These are phyloP conservation scores for Phyto melanocephala DNA, from an alignment of 2,888 invertebrate species.

Conservation along the genomic window DNA sequence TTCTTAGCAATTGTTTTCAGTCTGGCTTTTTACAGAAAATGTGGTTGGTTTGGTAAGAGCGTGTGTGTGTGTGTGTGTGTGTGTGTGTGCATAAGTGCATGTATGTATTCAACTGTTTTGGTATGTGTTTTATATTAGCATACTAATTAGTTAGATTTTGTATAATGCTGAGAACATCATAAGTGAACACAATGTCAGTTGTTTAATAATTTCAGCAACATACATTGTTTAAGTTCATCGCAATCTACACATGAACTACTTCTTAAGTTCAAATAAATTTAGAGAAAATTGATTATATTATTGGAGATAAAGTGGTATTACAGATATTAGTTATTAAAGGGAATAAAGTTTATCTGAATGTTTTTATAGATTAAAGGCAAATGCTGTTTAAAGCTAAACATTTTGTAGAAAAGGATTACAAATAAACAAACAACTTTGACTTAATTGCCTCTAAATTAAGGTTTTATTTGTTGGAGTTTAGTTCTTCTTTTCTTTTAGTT, in stretches of 20 bases:
- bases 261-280: neutral
- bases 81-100: neutral
- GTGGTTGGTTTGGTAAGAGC: neutral
- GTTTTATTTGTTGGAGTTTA: too few species aligned
- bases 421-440: too few species aligned
- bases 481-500: too few species aligned
- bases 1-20: conserved; percentile 28
- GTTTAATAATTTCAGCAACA: conserved; percentile 11
- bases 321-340: too few species aligned
- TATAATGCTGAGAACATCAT: conserved; percentile 35
- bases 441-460: too few species aligned
- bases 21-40: neutral
- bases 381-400: too few species aligned
- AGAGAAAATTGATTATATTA: conserved; percentile 10
- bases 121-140: conserved; percentile 43
- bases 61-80: neutral
- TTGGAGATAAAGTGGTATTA: neutral
- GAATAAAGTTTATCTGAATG: too few species aligned
- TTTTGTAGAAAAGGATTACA: too few species aligned
- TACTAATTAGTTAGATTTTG: conserved; percentile 54
- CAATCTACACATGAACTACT: neutral
- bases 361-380: too few species aligned
- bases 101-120: neutral
- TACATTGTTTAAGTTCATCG: conserved; percentile 17
- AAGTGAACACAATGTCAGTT: conserved; percentile 22